A percentile compares a stretch with the other conserved stretches of the same genome.
Evolutionary conservation across 2,113 vertebrate genomes (phyloP).

Genomic region (Chinchilla lanigera): DNA sequence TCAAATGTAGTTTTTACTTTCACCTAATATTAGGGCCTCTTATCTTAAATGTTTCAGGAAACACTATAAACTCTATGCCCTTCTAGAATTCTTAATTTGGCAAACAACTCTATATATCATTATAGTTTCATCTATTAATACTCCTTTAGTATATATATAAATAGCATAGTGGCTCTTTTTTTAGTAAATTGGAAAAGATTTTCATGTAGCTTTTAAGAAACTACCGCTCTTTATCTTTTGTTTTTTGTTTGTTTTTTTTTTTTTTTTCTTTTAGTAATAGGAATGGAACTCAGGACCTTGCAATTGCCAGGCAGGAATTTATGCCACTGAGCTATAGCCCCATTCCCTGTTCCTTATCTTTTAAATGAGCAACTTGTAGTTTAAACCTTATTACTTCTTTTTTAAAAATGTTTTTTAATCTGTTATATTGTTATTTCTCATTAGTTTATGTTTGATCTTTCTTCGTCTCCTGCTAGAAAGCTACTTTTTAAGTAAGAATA

Average conservation of each 20-base stretch:
- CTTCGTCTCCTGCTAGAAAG: conserved; percentile 3
- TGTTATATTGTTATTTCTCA: neutral
- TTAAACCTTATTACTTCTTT: neutral
- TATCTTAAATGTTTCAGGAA: neutral
- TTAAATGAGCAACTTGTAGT: neutral
- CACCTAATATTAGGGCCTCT: neutral
- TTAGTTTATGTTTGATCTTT: neutral
- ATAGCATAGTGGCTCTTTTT: neutral
- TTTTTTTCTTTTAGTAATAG: too few relatives aligned
- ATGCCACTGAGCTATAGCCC: too few relatives aligned
- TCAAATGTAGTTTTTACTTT: neutral
- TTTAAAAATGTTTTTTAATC: neutral
- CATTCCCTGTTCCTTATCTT: too few relatives aligned
- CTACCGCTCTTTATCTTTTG: too few relatives aligned
- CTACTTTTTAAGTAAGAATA: neutral
- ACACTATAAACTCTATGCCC: neutral
- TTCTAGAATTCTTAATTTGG: neutral
- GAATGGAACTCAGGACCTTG: too few relatives aligned
- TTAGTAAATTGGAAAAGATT: neutral
- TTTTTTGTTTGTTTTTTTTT: too few relatives aligned
- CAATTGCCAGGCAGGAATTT: too few relatives aligned
- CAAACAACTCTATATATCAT: neutral
- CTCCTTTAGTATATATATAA: neutral
- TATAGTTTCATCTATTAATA: neutral
- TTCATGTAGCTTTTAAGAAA: neutral